Conservation (phyloP, 1,140 invertebrate genomes). For the Trissolcus basalis region DNA sequence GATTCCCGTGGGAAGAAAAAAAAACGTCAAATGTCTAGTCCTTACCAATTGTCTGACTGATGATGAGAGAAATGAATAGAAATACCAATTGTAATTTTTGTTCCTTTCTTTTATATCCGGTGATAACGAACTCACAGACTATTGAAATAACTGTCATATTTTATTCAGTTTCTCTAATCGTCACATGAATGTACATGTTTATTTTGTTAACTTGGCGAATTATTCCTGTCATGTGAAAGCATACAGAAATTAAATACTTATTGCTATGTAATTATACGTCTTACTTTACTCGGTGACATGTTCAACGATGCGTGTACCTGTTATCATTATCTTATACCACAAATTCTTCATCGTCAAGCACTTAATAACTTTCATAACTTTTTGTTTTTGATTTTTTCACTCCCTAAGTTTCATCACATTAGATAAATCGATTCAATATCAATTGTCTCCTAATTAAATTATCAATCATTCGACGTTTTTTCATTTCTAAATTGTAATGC, state of each 20-base stretch:
- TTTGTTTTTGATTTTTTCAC: not conserved
- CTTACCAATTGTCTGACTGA: slow-evolving; percentile 42
- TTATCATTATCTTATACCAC: not conserved
- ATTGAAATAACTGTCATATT: slow-evolving; percentile 1
- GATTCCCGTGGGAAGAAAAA: slow-evolving; percentile 46
- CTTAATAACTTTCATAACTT: too few species aligned
- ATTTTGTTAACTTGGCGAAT: slow-evolving; percentile 8
- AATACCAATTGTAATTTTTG: not conserved
- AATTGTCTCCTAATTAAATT: too few species aligned
- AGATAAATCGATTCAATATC: too few species aligned
- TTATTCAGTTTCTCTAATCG: slow-evolving; percentile 37
- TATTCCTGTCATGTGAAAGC: slow-evolving; percentile 6
- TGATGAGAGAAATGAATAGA: slow-evolving; percentile 36
- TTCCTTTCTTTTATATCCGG: not conserved
- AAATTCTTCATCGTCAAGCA: too few species aligned
- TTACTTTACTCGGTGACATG: slow-evolving; percentile 13
- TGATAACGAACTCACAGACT: slow-evolving; percentile 1
- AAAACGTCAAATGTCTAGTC: slow-evolving; percentile 62
- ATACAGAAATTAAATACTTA: slow-evolving; percentile 31
- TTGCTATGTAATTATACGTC: slow-evolving; percentile 13
- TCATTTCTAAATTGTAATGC: not conserved
- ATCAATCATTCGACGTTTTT: not conserved
- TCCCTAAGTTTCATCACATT: too few species aligned
- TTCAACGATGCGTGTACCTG: not conserved
- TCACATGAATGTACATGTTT: slow-evolving; percentile 16